Conservation (phyloP, 1,140 invertebrate species). For the Augochlora pura region DNA sequence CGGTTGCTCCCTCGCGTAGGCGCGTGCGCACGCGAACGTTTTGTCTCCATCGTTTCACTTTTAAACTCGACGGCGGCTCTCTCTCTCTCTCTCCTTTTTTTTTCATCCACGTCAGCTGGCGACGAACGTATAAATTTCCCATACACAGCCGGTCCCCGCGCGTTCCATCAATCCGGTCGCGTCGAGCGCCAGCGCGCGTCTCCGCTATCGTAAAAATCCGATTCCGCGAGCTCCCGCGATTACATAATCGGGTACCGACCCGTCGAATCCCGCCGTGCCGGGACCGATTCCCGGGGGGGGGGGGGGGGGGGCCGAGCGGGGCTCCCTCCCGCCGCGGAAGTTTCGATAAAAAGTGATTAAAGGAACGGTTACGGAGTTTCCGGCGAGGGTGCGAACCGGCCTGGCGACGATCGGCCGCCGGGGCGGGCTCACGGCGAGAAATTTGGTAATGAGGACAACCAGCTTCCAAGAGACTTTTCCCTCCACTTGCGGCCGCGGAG, state of each 20-base stretch:
- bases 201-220: slow-evolving; percentile 10
- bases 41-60: slow-evolving; percentile 9
- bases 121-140: slow-evolving; percentile 10
- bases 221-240: slow-evolving; percentile 13
- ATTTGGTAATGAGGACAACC: slow-evolving; percentile 45
- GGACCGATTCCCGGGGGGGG: too few species aligned
- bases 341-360: background rate
- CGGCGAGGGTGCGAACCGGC: background rate
- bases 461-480: slow-evolving; percentile 46
- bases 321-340: background rate
- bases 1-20: too few species aligned
- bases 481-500: slow-evolving; percentile 26
- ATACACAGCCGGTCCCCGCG: background rate
- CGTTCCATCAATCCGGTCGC: background rate
- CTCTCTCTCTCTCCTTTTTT: background rate
- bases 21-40: background rate
- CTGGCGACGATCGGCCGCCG: too few species aligned
- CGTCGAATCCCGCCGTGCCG: too few species aligned
- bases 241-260: slow-evolving; percentile 10
- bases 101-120: slow-evolving; percentile 1
- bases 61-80: background rate
- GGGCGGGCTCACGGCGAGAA: background rate
- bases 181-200: background rate
- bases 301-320: too few species aligned
- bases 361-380: background rate